Evolutionary conservation across 2,888 invertebrate genomes (phyloP), one percentile per base, ranked within the genome.

Genomic region (Diaphora mendica): DNA sequence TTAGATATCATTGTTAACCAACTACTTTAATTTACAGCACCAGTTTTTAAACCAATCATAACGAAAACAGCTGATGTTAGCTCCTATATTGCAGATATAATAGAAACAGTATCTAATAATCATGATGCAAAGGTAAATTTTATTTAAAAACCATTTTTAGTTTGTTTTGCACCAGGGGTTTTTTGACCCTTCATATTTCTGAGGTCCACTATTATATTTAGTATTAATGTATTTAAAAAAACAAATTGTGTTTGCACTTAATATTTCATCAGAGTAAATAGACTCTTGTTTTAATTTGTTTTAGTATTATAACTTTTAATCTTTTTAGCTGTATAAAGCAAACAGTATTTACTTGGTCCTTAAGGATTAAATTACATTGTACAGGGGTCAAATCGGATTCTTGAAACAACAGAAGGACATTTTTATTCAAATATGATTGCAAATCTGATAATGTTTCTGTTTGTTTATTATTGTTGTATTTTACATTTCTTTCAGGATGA

Each of bases 401-500:
- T 17, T 44, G 2, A 17, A 44, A 17, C 13, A 4, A 11, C 3
- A 44, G 2, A 44, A 15, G 20, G 48, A 7, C 20, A 51, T 51
- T 51, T 51, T 51, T 51, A 23, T 51, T 20, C 4, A 48, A 48
- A 23, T 48, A 23, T 48, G 44, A 44, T 44, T 44, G 44, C 15
- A 20, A 20, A 48, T 44, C 15, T 17, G 4, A 4, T n/a, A 26
- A 26, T 55, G 26, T n/a, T 55, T 55, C 7, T 26, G 26, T 55
- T 55, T 55, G 42, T 15, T 39, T 39, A 72, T 17, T n/a, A 15
- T 15, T 23, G 20, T 13, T 7, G 8, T 17, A 23, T 39, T 35
- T n/a, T 51, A 62, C 62, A 55, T 75, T 68, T 64, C 17, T 83
- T 80, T 64, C 74, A 83, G 83, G 75, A 78, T 33, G 68, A 72